These are phyloP conservation scores for Leptodactylus fuscus DNA, from an alignment of 2,113 vertebrate genomes.

Conservation along the genomic window DNA sequence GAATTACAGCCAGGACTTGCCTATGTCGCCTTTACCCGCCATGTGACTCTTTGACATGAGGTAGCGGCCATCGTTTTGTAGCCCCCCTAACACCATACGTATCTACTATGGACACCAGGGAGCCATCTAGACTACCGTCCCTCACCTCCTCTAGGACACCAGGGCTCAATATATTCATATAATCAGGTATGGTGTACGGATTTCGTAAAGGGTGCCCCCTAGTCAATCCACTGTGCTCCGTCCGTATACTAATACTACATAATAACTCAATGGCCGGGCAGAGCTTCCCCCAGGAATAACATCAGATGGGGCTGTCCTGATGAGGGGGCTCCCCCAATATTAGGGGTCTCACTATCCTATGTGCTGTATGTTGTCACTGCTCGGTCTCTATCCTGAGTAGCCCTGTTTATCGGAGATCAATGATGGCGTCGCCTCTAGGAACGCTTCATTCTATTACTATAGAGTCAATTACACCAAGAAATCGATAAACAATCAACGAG, in stretches of 20 bases:
- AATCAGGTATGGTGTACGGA: too few species aligned
- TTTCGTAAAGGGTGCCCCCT: too few species aligned
- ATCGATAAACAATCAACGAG: neutral
- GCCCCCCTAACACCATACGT: too few species aligned
- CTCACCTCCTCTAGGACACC: too few species aligned
- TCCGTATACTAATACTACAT: too few species aligned
- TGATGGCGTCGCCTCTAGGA: neutral
- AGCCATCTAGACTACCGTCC: too few species aligned
- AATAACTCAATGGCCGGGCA: too few species aligned
- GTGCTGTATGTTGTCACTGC: neutral
- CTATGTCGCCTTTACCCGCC: neutral
- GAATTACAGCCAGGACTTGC: neutral
- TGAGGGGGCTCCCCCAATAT: neutral
- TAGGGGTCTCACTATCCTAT: neutral
- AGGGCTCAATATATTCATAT: too few species aligned
- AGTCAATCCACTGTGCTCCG: too few species aligned
- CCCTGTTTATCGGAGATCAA: neutral
- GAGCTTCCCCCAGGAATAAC: too few species aligned
- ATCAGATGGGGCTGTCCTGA: too few species aligned
- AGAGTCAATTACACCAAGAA: neutral
- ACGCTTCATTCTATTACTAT: neutral
- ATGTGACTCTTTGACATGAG: neutral
- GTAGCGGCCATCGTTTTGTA: neutral
- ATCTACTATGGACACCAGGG: too few species aligned
- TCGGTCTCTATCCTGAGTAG: neutral